Evolutionary conservation across 92 coral and sea anemone species (phyloP), one percentile per base, ranked within the genome.

Genomic region (Zoanthus gigantus): DNA sequence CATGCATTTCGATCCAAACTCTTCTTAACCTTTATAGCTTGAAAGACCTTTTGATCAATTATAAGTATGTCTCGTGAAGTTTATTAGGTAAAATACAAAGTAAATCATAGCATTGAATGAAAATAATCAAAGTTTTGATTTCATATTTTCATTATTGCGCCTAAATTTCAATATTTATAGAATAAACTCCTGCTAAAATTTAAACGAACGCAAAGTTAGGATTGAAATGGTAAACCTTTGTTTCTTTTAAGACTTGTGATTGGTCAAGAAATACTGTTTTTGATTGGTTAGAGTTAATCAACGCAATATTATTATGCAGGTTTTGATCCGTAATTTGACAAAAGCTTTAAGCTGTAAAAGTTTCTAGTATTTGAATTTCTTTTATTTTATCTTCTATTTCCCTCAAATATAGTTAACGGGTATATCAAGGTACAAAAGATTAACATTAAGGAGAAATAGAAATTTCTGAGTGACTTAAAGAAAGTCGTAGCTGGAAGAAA

Each of bases 261-360:
- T 77, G 82, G 82, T 16, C 67, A 54, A 13, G 6, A 54, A 30
- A 28, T 77, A 46, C 53, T 77, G 46, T 29, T 52, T 77, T n/a
- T 54, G 61, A 77, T 54, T 77, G 82, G 82, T 32, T 53, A 57
- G 82, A 28, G n/a, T 15, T 18, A 0, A 18, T 6, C 42, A 37
- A 37, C 42, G 1, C 0, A 12, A 8, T 16, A 29, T n/a, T 14
- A 11, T 32, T 30, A 32, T 77, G 66, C 53, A 53, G 48, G 4
- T 77, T 77, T 77, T 37, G 82, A 77, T 77, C 82, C 82, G 68
- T 54, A 17, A 11, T 76, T 77, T 53, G 6, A 66, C 0, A 2
- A 9, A 76, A 77, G 48, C 67, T 77, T 54, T 44, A 53, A 77
- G 68, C 82, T 77, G 2, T 4, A 54, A 23, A 77, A 77, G 52